Conservation (phyloP, 2,797 vertebrate genomes). For the Hipposideros larvatus region DNA sequence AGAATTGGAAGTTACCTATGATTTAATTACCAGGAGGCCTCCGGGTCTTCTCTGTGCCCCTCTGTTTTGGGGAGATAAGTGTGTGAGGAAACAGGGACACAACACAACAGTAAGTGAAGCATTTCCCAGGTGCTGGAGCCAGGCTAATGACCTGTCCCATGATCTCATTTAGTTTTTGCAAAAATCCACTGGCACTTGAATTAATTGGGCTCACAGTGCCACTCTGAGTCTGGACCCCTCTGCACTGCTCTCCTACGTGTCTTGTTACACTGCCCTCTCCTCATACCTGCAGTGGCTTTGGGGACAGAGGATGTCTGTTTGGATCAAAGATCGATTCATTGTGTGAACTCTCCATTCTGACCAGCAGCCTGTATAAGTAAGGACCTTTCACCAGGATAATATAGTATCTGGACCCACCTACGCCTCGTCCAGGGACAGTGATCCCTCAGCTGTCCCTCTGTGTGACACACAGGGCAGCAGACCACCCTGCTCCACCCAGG, state of each 20-base stretch:
- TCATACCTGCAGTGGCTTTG: not conserved
- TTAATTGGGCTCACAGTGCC: not conserved
- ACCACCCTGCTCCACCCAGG: no score
- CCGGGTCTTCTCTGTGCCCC: not conserved
- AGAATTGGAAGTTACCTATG: not conserved
- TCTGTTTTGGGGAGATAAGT: not conserved
- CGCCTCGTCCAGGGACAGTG: not conserved
- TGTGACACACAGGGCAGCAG: no score
- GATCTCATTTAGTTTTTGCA: not conserved
- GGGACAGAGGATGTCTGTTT: not conserved
- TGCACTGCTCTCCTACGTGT: not conserved
- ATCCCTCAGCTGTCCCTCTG: not conserved
- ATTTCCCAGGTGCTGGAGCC: not conserved
- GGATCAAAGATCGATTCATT: not conserved
- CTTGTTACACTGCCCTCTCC: not conserved
- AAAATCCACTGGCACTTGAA: not conserved
- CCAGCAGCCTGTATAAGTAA: not conserved
- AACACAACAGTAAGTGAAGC: not conserved
- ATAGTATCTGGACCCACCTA: not conserved
- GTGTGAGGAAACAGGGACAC: not conserved
- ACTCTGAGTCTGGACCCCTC: fast-evolving
- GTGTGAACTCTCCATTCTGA: not conserved
- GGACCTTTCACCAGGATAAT: not conserved
- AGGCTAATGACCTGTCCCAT: not conserved
- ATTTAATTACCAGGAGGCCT: not conserved